phyloP scores from a whole-genome alignment of 2,888 invertebrate genomes.

The Galerucella nymphaeae region DNA sequence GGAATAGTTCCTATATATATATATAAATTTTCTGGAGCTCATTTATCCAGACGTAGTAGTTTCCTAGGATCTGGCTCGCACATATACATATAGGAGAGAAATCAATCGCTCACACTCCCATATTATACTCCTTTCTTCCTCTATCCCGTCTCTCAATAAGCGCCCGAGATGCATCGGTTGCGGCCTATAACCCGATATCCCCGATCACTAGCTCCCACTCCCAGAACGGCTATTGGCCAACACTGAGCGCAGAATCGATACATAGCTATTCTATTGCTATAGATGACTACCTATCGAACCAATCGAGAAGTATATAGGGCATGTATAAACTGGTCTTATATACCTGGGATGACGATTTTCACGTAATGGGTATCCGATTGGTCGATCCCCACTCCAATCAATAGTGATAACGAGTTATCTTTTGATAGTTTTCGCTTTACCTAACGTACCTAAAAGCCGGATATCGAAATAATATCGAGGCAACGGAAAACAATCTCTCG shows the following conservation, averaged over 20 bases:
- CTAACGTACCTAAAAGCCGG: neutral
- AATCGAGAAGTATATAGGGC: constrained; percentile 58
- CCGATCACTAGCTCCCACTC: constrained; percentile 54
- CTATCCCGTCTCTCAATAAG: constrained; percentile 43
- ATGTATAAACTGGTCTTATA: constrained; percentile 45
- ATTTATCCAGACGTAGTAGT: neutral
- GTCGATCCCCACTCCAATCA: constrained; percentile 33
- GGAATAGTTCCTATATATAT: no score
- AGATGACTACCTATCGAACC: constrained; percentile 67
- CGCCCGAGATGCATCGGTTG: constrained; percentile 56
- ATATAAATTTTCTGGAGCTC: neutral
- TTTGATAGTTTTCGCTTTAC: constrained; percentile 19
- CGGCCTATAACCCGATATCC: constrained; percentile 60
- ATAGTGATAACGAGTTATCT: constrained; percentile 25
- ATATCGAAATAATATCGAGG: neutral
- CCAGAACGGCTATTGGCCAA: constrained; percentile 67
- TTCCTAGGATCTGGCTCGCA: constrained; percentile 9
- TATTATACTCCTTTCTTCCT: constrained; percentile 29
- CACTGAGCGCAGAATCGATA: constrained; percentile 71
- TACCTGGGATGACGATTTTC: constrained; percentile 44
- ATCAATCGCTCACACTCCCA: constrained; percentile 45
- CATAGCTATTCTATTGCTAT: constrained; percentile 67
- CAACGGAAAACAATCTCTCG: neutral
- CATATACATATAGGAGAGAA: constrained; percentile 37
- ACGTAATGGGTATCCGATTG: constrained; percentile 42